phyloP scores from a whole-genome alignment of 1,140 invertebrate genomes.

The Meloidogyne exigua region DNA sequence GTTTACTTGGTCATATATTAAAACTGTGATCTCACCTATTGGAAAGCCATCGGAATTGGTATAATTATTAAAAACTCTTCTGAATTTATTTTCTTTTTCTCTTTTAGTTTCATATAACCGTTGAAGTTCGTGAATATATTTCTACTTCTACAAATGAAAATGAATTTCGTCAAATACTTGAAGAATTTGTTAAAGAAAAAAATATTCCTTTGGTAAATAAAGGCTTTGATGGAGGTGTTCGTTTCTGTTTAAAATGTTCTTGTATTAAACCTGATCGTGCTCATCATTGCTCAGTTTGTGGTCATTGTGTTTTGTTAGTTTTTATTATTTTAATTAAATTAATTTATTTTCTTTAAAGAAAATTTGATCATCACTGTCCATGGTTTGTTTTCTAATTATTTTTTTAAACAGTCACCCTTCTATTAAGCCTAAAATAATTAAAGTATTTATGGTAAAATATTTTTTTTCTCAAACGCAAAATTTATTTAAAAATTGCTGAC shows the following conservation, averaged over 20 bases:
- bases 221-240: slow-evolving; percentile 35
- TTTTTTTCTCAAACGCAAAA: too few relatives aligned
- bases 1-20: slow-evolving; percentile 38
- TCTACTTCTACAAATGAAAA: slow-evolving; percentile 19
- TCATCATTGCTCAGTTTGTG: slow-evolving; percentile 61
- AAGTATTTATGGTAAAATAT: too few relatives aligned
- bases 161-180: slow-evolving; percentile 32
- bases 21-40: slow-evolving; percentile 38
- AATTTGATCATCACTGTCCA: slow-evolving; percentile 50
- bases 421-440: too few relatives aligned
- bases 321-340: neutral
- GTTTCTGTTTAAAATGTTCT: slow-evolving; percentile 51
- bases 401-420: slow-evolving; percentile 20
- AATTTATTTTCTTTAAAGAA: slow-evolving; percentile 22
- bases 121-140: slow-evolving; percentile 32
- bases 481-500: too few relatives aligned
- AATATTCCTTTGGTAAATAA: slow-evolving; percentile 36
- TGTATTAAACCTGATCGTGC: slow-evolving; percentile 59
- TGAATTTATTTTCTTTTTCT: neutral
- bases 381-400: slow-evolving; percentile 35
- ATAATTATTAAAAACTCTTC: too few relatives aligned
- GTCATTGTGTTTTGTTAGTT: slow-evolving; percentile 46
- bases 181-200: slow-evolving; percentile 24
- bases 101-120: slow-evolving; percentile 29
- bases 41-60: slow-evolving; percentile 29